Base-by-base conservation (phyloP, 1,140 invertebrate species). In the Tetramorium parvispinum region DNA sequence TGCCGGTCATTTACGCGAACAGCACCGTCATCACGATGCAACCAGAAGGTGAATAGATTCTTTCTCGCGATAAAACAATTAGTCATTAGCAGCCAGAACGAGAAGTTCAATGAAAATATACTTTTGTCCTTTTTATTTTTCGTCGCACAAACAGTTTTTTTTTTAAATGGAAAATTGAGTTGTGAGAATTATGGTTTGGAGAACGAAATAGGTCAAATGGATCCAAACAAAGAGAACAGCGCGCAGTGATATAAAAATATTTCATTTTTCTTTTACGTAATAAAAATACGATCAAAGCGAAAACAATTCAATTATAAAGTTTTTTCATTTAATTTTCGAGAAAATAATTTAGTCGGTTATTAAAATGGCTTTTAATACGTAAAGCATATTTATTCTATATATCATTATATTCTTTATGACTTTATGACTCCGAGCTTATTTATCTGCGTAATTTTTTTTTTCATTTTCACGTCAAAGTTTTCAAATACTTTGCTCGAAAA, bases 21-120 rank as follows among this genome's bases (percentile, higher is more conserved):
- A n/a, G 71, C 7, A 81, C n/a, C 0, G 63, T 91, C 21, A 91
- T 92, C 32, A 92, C 89, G 4, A 37, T 61, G 10, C 92, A 92
- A 6, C 92, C 92, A 2, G 76, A 37, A 73, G 82, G 89, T 90
- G 53, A 46, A 66, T 63, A 73, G 10, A 40, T 0, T n/a, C 13
- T 46, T 46, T 46, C 5, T 8, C 21, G 32, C 16, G 59, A 63
- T 32, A 37, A 24, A 16, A 49, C 10, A 32, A 37, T 10, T 21
- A 27, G 13, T 6, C 2, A 7, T 61, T 32, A 32, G 18, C n/a
- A 7, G 13, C 27, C 27, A 49, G 3, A 49, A 49, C 10, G 40
- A 10, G 57, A 5, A 3, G 6, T 32, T 18, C 27, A n/a, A 65
- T 32, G 0, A 63, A 32, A 4, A 37, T 2, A 6, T 6, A 37